Evolutionary conservation across 2,888 invertebrate genomes (phyloP), one percentile per base, ranked within the genome.

Genomic region (Cenopis cana): DNA sequence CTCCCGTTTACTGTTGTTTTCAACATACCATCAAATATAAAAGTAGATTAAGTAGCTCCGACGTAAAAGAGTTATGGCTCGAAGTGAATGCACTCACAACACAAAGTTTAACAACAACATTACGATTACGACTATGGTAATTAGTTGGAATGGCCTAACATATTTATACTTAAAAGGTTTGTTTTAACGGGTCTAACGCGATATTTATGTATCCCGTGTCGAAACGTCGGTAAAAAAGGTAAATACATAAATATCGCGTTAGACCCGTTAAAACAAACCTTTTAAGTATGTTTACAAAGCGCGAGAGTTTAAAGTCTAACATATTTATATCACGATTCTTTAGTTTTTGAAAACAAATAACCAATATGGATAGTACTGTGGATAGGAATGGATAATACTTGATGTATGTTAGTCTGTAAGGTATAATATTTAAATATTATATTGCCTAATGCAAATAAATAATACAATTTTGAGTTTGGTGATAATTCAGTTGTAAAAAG

Each of bases 21-120:
- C n/a, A 46, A 1, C n/a, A 2, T 46, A 8, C 50, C 50, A 11
- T 6, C 18, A 50, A 50, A 4, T 17, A 11, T 20, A 18, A 50
- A 50, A 50, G 11, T 36, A 10, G n/a, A 17, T 10, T 36, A 33
- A n/a, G 10, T 56, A 11, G n/a, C 56, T 10, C 33, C 11, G 33
- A 2, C 1, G 12, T 24, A 24, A 54, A 17, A 33, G 29, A 56
- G 55, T 33, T 56, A 56, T 38, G 17, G 5, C 20, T 59, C 12
- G 17, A 20, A 20, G 38, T 59, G 41, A 24, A 41, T 18, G 20
- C 41, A 59, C 59, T 59, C 14, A 59, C 14, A 20, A 9, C 14
- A 59, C 14, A 20, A 9, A 41, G 14, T 59, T 59, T 24, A 41
- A 59, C 59, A 59, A 59, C 59, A 18, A 59, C 41, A 59, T 59